These are phyloP conservation scores for Eupristina koningsbergeri DNA, from an alignment of 1,140 invertebrate species.

Conservation along the genomic window DNA sequence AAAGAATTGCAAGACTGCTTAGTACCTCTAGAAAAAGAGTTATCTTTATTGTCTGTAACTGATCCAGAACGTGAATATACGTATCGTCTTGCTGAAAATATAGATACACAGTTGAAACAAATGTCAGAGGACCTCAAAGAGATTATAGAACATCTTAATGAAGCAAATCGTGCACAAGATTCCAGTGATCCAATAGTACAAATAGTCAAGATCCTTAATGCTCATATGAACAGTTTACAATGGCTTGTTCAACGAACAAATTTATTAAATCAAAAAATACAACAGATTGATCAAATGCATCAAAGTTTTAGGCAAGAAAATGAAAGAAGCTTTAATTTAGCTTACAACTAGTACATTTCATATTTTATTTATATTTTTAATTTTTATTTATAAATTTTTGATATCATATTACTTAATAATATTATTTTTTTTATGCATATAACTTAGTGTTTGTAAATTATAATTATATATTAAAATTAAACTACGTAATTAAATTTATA, in stretches of 20 bases:
- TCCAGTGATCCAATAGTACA: constrained; percentile 91
- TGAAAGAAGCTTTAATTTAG: constrained; percentile 79
- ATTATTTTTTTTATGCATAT: not conserved
- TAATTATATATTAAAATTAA: too few relatives aligned
- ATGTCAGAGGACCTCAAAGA: constrained; percentile 96
- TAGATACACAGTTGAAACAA: constrained; percentile 93
- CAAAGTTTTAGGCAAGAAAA: constrained; percentile 85
- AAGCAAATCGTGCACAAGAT: constrained; percentile 87
- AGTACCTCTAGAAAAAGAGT: constrained; percentile 87
- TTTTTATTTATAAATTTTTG: constrained; percentile 2
- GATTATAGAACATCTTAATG: constrained; percentile 94
- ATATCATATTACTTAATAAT: constrained; percentile 19
- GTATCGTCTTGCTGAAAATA: constrained; percentile 88
- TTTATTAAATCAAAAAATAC: constrained; percentile 83
- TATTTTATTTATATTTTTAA: not conserved
- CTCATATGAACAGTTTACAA: constrained; percentile 96
- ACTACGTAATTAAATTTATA: too few relatives aligned
- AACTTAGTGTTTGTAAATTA: too few relatives aligned
- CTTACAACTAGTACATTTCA: constrained; percentile 64
- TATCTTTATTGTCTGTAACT: constrained; percentile 80
- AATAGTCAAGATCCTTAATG: constrained; percentile 94
- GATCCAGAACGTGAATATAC: constrained; percentile 91
- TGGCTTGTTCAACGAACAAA: constrained; percentile 89
- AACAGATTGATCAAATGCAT: constrained; percentile 87
- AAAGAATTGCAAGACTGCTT: constrained; percentile 92